phyloP scores from a whole-genome alignment of 2,888 invertebrate genomes.

The Mesochorus sp. region DNA sequence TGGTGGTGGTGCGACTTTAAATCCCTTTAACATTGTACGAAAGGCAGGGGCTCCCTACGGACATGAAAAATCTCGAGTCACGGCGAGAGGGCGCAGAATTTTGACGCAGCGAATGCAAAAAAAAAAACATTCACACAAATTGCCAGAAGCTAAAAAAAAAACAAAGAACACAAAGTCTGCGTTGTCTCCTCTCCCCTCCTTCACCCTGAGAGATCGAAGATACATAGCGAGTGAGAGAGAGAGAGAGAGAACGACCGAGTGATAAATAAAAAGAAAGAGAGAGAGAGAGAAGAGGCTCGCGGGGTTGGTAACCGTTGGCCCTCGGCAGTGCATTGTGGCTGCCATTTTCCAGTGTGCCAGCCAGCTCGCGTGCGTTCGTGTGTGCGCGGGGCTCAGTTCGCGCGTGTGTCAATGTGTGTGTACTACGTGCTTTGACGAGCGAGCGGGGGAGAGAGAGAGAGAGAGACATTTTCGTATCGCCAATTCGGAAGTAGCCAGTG shows the following conservation, averaged over 20 bases:
- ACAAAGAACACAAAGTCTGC: no score
- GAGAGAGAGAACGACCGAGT: no score
- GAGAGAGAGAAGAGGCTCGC: slow-evolving; percentile 44
- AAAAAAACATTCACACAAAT: neutral
- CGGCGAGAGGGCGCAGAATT: no score
- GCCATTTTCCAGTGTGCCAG: slow-evolving; percentile 76
- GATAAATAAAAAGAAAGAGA: no score
- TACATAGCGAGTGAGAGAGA: slow-evolving; percentile 22
- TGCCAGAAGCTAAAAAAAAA: neutral
- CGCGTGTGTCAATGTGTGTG: slow-evolving; percentile 1
- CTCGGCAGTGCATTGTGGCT: slow-evolving; percentile 72
- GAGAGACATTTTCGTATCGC: no score
- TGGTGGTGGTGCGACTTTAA: no score
- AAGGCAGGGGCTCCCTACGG: no score
- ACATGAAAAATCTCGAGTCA: no score
- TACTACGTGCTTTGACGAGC: neutral
- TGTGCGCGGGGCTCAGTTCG: slow-evolving; percentile 1
- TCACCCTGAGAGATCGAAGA: neutral
- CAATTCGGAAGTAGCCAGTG: no score
- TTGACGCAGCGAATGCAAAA: neutral
- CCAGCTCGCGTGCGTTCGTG: slow-evolving; percentile 25
- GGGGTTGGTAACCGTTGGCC: slow-evolving; percentile 73
- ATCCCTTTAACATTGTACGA: no score
- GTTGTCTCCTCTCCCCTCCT: no score
- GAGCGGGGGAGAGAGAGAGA: no score